Evolutionary conservation across 2,113 vertebrate species (phyloP).

Genomic region (Sylvilagus bachmani): DNA sequence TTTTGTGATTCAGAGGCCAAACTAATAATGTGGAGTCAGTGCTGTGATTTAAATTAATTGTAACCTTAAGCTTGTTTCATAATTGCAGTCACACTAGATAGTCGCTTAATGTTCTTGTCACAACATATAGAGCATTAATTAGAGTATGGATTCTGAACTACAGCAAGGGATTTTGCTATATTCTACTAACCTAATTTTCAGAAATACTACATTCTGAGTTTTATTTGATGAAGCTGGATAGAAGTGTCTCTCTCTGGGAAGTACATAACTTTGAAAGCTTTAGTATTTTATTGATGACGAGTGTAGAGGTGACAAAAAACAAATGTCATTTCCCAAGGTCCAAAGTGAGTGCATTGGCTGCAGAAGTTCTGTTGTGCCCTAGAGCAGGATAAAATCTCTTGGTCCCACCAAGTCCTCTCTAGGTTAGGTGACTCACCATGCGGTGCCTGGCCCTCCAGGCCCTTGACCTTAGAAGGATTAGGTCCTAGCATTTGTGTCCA

Average conservation of each 20-base stretch:
- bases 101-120: conserved; percentile 67
- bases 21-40: conserved; percentile 51
- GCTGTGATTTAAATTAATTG: conserved; percentile 75
- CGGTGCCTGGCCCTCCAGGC: neutral
- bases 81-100: conserved; percentile 55
- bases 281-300: conserved; percentile 8
- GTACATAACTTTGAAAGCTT: conserved; percentile 33
- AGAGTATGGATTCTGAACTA: conserved; percentile 48
- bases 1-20: conserved; percentile 70
- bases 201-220: conserved; percentile 35
- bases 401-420: neutral
- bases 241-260: neutral
- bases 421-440: neutral
- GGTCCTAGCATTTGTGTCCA: neutral
- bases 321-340: neutral
- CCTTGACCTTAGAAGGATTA: neutral
- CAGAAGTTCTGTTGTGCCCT: neutral
- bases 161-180: neutral
- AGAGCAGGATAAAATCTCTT: neutral
- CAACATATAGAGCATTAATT: conserved; percentile 66
- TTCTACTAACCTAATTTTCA: conserved; percentile 36
- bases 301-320: neutral
- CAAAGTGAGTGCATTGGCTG: neutral
- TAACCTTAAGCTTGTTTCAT: conserved; percentile 69
- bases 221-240: neutral